Conservation (phyloP, 1,140 invertebrate species). For the Dysdera silvatica region DNA sequence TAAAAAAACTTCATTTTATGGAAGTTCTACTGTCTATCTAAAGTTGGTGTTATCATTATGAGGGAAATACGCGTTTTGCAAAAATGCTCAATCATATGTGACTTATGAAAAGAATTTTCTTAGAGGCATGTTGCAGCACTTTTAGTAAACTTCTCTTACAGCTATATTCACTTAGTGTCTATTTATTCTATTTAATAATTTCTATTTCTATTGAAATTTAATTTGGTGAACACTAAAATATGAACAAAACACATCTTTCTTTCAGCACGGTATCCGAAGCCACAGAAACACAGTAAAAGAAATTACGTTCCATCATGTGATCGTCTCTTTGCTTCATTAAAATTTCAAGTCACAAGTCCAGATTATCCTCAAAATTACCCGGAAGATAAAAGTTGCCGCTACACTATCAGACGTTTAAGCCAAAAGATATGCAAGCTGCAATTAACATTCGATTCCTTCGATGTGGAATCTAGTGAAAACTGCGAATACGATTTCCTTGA, state of each 20-base stretch:
- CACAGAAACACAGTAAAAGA: not conserved
- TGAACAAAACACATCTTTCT: slow-evolving; percentile 24
- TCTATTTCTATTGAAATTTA: too few species aligned
- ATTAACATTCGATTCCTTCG: slow-evolving; percentile 33
- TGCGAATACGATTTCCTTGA: slow-evolving; percentile 36
- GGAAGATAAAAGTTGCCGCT: slow-evolving; percentile 29
- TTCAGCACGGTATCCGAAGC: slow-evolving; percentile 2
- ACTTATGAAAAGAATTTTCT: too few species aligned
- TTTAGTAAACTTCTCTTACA: too few species aligned
- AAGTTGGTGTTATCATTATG: too few species aligned
- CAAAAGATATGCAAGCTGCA: slow-evolving; percentile 31
- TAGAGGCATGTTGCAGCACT: too few species aligned
- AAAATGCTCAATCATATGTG: too few species aligned
- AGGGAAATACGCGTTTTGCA: too few species aligned
- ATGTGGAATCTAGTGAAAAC: slow-evolving; percentile 30
- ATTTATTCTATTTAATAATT: too few species aligned
- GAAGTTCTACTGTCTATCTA: too few species aligned
- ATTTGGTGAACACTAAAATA: too few species aligned
- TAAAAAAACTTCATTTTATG: too few species aligned
- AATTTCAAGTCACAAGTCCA: slow-evolving; percentile 33
- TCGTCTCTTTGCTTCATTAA: slow-evolving; percentile 22
- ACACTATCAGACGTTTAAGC: slow-evolving; percentile 19
- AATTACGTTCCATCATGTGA: slow-evolving; percentile 28
- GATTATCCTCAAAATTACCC: slow-evolving; percentile 34
- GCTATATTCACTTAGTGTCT: too few species aligned